Evolutionary conservation across 2,113 vertebrate species (phyloP).

Genomic region (Oceanodroma tethys): DNA sequence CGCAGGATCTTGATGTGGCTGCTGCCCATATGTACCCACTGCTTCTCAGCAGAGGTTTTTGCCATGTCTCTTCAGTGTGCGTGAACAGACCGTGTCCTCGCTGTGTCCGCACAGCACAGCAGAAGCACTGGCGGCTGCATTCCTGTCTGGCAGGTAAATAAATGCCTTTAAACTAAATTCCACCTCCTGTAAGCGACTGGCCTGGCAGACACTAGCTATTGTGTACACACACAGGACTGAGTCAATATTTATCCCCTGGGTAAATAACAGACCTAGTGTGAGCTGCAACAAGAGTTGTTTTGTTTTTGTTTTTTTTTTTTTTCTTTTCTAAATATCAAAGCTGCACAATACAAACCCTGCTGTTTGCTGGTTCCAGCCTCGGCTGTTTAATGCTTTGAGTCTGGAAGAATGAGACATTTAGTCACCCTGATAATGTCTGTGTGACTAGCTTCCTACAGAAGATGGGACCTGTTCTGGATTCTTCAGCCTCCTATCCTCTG

Average conservation of each 20-base stretch:
- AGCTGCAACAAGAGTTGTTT: not conserved
- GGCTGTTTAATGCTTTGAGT: not conserved
- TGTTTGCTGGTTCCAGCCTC: slow-evolving; percentile 1
- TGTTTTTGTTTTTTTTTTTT: not conserved
- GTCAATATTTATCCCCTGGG: slow-evolving; percentile 50
- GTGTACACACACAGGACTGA: slow-evolving; percentile 35
- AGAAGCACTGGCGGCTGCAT: not conserved
- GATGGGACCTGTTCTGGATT: not conserved
- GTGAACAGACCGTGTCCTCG: not conserved
- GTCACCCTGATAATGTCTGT: not conserved
- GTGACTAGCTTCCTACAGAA: not conserved
- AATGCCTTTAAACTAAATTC: slow-evolving; percentile 26
- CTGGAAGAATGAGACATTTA: not conserved
- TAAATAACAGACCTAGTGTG: slow-evolving; percentile 10
- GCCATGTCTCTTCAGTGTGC: not conserved
- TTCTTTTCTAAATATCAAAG: not conserved
- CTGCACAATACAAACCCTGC: not conserved
- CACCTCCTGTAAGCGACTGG: slow-evolving; percentile 10
- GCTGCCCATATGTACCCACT: not conserved
- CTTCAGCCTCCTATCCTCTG: not conserved
- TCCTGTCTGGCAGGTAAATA: slow-evolving; percentile 45
- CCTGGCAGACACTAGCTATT: slow-evolving; percentile 29
- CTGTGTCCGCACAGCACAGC: not conserved
- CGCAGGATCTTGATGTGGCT: not conserved
- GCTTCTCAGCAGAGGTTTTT: not conserved